phyloP scores from a whole-genome alignment of 2,888 invertebrate genomes.

The Calliphora vomitoria region DNA sequence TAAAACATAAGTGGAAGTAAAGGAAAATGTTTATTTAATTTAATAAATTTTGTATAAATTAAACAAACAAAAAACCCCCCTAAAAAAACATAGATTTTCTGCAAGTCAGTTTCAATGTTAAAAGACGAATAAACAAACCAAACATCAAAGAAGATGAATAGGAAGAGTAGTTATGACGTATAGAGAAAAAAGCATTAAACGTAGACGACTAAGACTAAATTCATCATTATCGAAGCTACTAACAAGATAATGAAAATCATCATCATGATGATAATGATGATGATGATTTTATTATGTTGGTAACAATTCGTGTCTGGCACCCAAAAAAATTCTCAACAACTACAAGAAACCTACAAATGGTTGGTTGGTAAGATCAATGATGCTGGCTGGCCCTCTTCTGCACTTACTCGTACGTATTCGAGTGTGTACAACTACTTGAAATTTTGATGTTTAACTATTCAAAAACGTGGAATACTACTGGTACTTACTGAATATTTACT shows the following conservation, averaged over 20 bases:
- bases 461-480: background rate
- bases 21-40: conserved; percentile 41
- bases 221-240: background rate
- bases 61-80: background rate
- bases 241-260: background rate
- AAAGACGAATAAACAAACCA: background rate
- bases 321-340: background rate
- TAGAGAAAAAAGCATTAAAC: background rate
- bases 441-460: background rate
- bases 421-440: background rate
- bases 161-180: conserved; percentile 37
- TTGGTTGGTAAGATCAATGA: background rate
- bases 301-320: conserved; percentile 66
- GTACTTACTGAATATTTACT: background rate
- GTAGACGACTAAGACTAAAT: background rate
- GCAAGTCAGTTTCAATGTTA: conserved; percentile 52
- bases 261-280: background rate
- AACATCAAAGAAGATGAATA: background rate
- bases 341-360: too few species aligned
- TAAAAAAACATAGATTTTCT: background rate
- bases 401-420: background rate
- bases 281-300: conserved; percentile 41
- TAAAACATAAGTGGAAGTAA: too few species aligned
- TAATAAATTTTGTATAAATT: conserved; percentile 25
- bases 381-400: background rate